phyloP scores from a whole-genome alignment of 2,888 invertebrate species.

The Tortricodes alternella region DNA sequence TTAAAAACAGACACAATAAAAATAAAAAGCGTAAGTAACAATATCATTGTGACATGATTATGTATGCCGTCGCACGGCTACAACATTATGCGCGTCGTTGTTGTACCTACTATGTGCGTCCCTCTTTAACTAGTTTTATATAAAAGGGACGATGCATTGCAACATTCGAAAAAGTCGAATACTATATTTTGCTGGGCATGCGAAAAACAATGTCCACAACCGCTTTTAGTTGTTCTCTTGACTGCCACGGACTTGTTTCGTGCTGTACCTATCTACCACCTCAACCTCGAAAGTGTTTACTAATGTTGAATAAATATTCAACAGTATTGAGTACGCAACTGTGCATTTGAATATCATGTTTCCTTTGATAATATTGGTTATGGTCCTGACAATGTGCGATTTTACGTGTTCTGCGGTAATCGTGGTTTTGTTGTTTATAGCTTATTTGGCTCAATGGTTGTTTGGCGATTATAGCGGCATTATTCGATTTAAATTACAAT shows the following conservation, averaged over 20 bases:
- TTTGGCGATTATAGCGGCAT: background rate
- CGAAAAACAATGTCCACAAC: background rate
- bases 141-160: background rate
- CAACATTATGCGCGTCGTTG: too few species aligned
- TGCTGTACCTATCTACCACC: background rate
- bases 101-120: too few species aligned
- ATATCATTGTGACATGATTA: too few species aligned
- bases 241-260: background rate
- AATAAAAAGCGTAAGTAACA: too few species aligned
- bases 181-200: background rate
- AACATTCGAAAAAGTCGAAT: background rate
- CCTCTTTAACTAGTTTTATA: background rate
- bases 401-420: constrained; percentile 20
- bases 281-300: background rate
- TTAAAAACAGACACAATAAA: too few species aligned
- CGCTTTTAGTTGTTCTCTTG: constrained; percentile 5
- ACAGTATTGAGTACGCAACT: background rate
- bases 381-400: constrained; percentile 7
- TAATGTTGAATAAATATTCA: background rate
- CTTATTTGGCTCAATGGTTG: background rate
- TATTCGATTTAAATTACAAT: background rate
- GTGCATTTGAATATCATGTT: constrained; percentile 3
- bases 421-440: constrained; percentile 16
- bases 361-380: constrained; percentile 6
- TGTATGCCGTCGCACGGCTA: too few species aligned